A percentile compares a stretch with the other conserved stretches of the same genome.
phyloP scores from a whole-genome alignment of 2,797 vertebrate genomes.

The Enteromius treurensis region DNA sequence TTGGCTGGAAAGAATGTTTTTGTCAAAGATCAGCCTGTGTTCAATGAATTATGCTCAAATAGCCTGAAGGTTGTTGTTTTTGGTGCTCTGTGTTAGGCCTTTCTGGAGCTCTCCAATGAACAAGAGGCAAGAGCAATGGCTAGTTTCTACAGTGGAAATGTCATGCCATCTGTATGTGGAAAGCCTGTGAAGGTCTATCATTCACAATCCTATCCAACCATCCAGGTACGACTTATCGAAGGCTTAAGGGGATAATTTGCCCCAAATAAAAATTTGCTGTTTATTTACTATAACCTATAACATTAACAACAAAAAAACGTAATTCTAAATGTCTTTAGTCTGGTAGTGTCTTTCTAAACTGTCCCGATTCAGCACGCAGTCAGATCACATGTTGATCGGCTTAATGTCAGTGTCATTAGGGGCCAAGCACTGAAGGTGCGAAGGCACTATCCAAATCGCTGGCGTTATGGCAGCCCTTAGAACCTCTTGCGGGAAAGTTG shows the following conservation, averaged over 20 bases:
- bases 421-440: no score
- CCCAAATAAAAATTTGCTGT: neutral
- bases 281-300: neutral
- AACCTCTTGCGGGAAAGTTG: no score
- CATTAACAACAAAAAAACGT: no score
- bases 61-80: neutral
- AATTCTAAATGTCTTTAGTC: no score
- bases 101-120: conserved; percentile 88
- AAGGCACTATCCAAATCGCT: no score
- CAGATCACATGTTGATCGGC: no score
- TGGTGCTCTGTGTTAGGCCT: conserved; percentile 77
- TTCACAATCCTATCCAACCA: conserved; percentile 91
- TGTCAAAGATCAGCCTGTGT: neutral
- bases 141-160: conserved; percentile 87
- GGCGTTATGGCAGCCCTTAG: no score
- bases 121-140: conserved; percentile 89
- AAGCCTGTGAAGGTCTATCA: conserved; percentile 88
- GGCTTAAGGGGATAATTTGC: neutral
- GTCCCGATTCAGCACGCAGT: no score
- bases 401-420: no score
- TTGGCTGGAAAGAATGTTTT: neutral
- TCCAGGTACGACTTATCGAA: conserved; percentile 81
- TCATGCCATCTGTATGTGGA: conserved; percentile 88
- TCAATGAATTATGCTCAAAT: neutral
- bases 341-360: no score